Base-by-base conservation (phyloP, 1,140 invertebrate genomes). In the Ostrea denselamellosa region DNA sequence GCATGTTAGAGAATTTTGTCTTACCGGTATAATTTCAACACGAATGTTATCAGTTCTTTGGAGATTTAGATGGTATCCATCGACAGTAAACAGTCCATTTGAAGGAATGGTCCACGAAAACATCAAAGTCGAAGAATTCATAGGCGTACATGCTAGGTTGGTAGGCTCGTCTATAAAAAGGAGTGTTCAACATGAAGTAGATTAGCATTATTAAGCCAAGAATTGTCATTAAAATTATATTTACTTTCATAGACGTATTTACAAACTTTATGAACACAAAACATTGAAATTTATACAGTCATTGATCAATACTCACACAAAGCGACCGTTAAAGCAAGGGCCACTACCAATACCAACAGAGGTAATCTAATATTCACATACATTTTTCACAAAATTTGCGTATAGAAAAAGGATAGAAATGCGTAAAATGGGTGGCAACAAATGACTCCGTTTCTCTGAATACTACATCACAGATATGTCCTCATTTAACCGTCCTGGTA, bases 1-100 rank as follows among this genome's bases (percentile, higher is more conserved):
- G 5, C 5, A 1, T 44, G 34, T 44, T 44, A 5, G 34, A 44
- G 34, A 44, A 44, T 2, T 44, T 62, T 8, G 17, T 62, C 81
- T 86, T 85, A 89, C 88, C 53, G 88, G 82, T 8, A 89, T 14
- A 25, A 25, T 68, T 25, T 89, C 88, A 0, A 81, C 51, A 34
- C 71, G n/a, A 2, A 89, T 22, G 22, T 77, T 77, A 34, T 89
- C 88, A 22, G 85, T 77, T 58, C 88, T 68, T 17, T 71, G 19
- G 8, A 89, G 71, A 25, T 83, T 85, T 19, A 89, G 85, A 25
- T 86, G 85, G 28, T 89, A 89, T 17, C 88, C 88, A 34, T 84
- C 22, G 9, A 89, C 88, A 25, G 56, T 58, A 56, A 82, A 82
- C 14, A 28, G 68, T 17, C 85, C 85, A 28, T 82, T 86, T 2